Base-by-base conservation (phyloP, 2,797 vertebrate genomes). In the Hippoglossus hippoglossus region DNA sequence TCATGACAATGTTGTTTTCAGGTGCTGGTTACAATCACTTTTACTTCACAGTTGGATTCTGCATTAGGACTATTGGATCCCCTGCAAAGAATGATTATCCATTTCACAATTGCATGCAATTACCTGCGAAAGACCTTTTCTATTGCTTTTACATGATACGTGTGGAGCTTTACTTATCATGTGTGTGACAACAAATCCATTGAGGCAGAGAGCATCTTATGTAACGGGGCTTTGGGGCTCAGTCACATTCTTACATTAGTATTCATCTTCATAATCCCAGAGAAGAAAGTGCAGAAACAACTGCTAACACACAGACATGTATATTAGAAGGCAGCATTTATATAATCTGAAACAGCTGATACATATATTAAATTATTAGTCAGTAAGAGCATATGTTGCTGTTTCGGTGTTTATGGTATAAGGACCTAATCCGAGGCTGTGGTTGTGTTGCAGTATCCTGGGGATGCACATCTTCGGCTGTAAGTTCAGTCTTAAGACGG, bases 391-490 rank as follows among this genome's bases (percentile, higher is more conserved):
- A 16, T 16, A 5, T 34, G 8, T 24, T 51, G 1, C 2, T 46
- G 9, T 59, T 47, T 19, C 3, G 13, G 5, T 36, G n/a, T 67
- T 5, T 47, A 3, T 2, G 1, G 21, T 39, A 3, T 62, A 6
- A 21, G 56, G 3, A 41, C 10, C 3, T 34, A 7, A 36, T 47
- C 24, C 36, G 31, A 36, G 16, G 19, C 50, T 83, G 49, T 11
- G 68, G 62, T 53, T 83, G 11, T 79, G 54, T 88, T 84, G 53
- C 90, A 99, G 98, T 90, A 99, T 99, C 76, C 94, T 99, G 24
- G 98, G 98, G 81, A 99, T 99, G 97, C 97, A 99, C 87, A 98
- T 99, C 81, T 99, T 99, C 50, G 98, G 98, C 76, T 99, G 98
- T 84, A 99, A 99, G 82, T 99, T 99, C 93, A 99, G 97, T 83